These are phyloP conservation scores for Galbula dea DNA, from an alignment of 2,113 vertebrate genomes.

Conservation along the genomic window DNA sequence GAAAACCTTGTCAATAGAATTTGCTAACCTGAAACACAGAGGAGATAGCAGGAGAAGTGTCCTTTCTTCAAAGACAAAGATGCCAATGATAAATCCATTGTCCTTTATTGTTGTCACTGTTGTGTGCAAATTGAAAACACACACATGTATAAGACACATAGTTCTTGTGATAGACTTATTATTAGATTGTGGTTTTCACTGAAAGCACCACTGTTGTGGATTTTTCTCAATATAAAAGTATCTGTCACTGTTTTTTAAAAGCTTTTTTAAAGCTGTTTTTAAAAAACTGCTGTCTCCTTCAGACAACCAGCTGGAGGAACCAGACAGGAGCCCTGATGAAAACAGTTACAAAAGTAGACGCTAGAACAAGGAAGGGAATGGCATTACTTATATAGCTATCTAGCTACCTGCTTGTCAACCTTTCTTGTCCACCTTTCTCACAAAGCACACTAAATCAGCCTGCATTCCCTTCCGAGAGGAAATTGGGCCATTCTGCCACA, in stretches of 20 bases:
- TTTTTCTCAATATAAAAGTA: background rate
- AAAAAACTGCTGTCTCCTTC: background rate
- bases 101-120: background rate
- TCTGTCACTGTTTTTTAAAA: background rate
- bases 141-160: background rate
- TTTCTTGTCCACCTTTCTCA: too few species aligned
- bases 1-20: slow-evolving; percentile 66
- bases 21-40: slow-evolving; percentile 29
- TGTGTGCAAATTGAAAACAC: background rate
- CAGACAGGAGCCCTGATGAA: background rate
- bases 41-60: background rate
- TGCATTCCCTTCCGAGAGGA: too few species aligned
- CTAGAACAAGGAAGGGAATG: background rate
- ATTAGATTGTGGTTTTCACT: background rate
- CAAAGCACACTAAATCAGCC: too few species aligned
- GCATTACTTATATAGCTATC: background rate
- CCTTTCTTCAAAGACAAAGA: background rate
- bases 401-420: background rate
- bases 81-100: background rate
- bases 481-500: too few species aligned
- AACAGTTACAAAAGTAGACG: background rate
- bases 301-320: background rate
- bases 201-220: background rate
- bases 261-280: background rate
- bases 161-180: background rate